Percentiles rank a stretch among this genome's conserved stretches.
Conservation (phyloP, 2,888 invertebrate genomes). For the Hypena proboscidalis region DNA sequence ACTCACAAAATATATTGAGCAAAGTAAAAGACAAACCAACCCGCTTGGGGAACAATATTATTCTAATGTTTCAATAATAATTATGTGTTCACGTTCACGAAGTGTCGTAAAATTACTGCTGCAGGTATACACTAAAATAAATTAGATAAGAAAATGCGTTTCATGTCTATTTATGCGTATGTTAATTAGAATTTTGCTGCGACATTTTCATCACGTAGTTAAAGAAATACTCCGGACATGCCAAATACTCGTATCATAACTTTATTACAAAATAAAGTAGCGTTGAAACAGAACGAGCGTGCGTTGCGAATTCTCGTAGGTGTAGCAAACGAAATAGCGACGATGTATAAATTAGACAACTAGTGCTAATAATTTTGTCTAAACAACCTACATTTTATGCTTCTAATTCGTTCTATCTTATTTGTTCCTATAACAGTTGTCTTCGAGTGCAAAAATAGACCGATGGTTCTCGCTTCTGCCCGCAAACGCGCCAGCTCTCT, state of each 20-base stretch:
- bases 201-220: background rate
- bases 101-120: too few relatives aligned
- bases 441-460: conserved; percentile 91
- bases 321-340: conserved; percentile 5
- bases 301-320: conserved; percentile 22
- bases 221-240: conserved; percentile 19
- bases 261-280: conserved; percentile 3
- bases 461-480: conserved; percentile 92
- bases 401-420: conserved; percentile 11
- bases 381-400: background rate
- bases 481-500: conserved; percentile 83
- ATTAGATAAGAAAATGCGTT: too few relatives aligned
- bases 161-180: too few relatives aligned
- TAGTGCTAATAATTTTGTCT: conserved; percentile 21
- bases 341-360: conserved; percentile 3
- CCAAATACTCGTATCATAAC: background rate
- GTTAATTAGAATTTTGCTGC: background rate
- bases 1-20: too few relatives aligned
- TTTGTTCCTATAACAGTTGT: conserved; percentile 82
- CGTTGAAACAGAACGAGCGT: conserved; percentile 14
- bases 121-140: too few relatives aligned
- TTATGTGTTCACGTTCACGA: too few relatives aligned
- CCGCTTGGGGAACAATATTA: too few relatives aligned
- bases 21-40: too few relatives aligned
- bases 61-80: too few relatives aligned